Evolutionary conservation across 2,888 invertebrate species (phyloP).

Genomic region (Seladonia tumulorum): DNA sequence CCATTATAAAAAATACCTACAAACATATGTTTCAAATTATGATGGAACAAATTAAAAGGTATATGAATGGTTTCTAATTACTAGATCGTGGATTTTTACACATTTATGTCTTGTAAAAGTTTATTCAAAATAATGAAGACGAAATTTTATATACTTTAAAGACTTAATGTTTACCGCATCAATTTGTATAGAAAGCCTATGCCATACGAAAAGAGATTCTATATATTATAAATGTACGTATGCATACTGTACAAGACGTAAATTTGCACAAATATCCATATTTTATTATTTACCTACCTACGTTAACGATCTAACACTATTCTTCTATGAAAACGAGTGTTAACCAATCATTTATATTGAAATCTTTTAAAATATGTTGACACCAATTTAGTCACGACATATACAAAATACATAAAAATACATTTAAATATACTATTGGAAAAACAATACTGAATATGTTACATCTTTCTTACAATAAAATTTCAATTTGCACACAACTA

Average conservation of each 20-base stretch:
- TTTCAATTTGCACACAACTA: slow-evolving; percentile 22
- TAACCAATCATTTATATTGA: neutral
- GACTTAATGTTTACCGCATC: neutral
- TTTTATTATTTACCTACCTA: slow-evolving; percentile 5
- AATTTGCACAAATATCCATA: neutral
- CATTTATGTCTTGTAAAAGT: neutral
- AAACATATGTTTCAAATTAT: slow-evolving; percentile 8
- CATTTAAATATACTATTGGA: slow-evolving; percentile 17
- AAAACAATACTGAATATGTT: neutral
- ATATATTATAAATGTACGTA: neutral
- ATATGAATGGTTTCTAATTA: neutral
- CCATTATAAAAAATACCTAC: slow-evolving; percentile 14
- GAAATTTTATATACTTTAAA: neutral
- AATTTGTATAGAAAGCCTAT: neutral
- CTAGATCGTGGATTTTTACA: neutral
- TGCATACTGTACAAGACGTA: neutral
- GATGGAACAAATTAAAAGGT: neutral
- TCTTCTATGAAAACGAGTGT: neutral
- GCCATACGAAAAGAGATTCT: neutral
- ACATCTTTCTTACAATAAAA: neutral
- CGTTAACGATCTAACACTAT: neutral
- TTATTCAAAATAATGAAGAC: neutral
- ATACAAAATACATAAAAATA: neutral
- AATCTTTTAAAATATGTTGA: neutral
- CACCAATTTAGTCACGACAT: neutral